Percentiles rank a stretch among this genome's conserved stretches.
Conservation (phyloP, 1,140 invertebrate genomes). For the Bombus terrestris region DNA sequence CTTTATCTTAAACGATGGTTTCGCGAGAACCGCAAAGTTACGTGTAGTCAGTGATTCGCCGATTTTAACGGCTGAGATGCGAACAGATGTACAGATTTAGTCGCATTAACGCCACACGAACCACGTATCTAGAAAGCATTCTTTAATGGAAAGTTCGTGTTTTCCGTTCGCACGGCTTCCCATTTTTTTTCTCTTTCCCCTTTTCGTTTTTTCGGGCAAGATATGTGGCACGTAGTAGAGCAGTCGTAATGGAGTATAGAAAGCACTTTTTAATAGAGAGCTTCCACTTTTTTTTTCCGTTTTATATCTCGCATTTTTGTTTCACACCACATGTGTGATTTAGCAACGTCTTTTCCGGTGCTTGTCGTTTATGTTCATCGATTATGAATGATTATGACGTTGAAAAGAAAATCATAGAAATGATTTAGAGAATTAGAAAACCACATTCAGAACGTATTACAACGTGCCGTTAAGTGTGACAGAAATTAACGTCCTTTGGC, state of each 20-base stretch:
- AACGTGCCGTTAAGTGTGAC: background rate
- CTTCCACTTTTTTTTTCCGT: background rate
- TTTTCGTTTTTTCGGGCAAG: background rate
- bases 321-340: background rate
- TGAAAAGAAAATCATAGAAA: too few relatives aligned
- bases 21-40: background rate
- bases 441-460: background rate
- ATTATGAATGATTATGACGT: background rate
- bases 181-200: background rate
- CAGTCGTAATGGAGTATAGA: background rate
- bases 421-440: background rate
- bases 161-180: background rate
- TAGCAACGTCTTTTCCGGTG: background rate
- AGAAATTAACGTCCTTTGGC: background rate
- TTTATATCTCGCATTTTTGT: background rate
- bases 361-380: background rate
- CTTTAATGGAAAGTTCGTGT: slow-evolving; percentile 32
- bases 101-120: background rate
- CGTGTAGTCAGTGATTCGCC: background rate
- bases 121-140: background rate
- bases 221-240: background rate
- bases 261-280: slow-evolving; percentile 10
- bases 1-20: too few relatives aligned
- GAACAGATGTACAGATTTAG: slow-evolving; percentile 16
- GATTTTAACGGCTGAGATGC: background rate